A percentile compares a stretch with the other conserved stretches of the same genome.
Evolutionary conservation across 2,888 invertebrate species (phyloP).

Genomic region (Meloe dianella): DNA sequence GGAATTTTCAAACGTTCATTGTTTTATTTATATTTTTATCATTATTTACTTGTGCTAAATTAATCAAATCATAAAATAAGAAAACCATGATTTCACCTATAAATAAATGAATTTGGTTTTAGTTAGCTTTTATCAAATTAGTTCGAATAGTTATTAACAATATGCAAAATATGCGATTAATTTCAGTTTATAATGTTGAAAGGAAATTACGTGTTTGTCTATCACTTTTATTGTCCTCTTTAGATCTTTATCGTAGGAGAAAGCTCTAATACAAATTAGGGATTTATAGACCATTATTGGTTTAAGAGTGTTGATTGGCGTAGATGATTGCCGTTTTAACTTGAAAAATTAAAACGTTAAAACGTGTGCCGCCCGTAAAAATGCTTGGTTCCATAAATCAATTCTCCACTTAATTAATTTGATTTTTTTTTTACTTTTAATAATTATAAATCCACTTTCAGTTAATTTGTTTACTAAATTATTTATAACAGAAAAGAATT

Average conservation of each 20-base stretch:
- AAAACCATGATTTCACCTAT: constrained; percentile 1
- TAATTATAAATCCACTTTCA: background rate
- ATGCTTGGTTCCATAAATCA: background rate
- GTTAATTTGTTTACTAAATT: background rate
- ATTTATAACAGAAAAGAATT: background rate
- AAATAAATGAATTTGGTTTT: constrained; percentile 10
- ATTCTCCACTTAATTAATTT: background rate
- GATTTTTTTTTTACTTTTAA: background rate
- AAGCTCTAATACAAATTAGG: constrained; percentile 52
- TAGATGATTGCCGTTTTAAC: background rate
- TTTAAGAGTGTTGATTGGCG: constrained; percentile 43
- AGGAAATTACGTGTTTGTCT: constrained; percentile 46
- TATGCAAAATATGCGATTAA: constrained; percentile 28
- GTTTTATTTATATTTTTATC: background rate
- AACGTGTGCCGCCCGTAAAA: background rate
- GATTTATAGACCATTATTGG: constrained; percentile 55
- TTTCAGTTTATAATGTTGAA: constrained; percentile 26
- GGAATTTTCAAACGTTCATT: background rate
- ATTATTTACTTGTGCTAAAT: background rate
- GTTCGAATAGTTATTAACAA: constrained; percentile 28
- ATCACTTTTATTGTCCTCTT: constrained; percentile 42
- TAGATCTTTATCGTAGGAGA: constrained; percentile 47
- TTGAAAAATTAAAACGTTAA: background rate
- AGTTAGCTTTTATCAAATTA: constrained; percentile 21
- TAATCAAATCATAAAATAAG: background rate